Evolutionary conservation across 1,140 invertebrate genomes (phyloP), one percentile per base, ranked within the genome.

Genomic region (Aculops lycopersici): DNA sequence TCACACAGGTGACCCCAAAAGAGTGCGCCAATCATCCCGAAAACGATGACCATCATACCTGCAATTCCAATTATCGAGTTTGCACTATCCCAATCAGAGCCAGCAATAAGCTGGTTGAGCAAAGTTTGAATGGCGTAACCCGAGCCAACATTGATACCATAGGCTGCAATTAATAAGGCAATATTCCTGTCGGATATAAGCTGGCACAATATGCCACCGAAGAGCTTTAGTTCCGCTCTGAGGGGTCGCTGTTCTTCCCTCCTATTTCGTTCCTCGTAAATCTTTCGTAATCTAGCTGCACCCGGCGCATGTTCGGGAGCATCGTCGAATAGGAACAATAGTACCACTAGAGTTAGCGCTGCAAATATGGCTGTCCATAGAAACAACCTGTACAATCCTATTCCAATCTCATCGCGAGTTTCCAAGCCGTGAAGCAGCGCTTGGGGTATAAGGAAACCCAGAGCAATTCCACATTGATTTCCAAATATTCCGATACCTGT

Each of bases 71-170:
- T 74, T 47, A 67, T 65, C 20, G 65, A 63, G 19, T 62, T 64
- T 71, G 78, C 51, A 49, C 83, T 79, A 45, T 65, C 64, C 54
- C 72, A 84, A n/a, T n/a, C n/a, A 55, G 81, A 71, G 37, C 57
- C 50, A 0, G 75, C 53, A n/a, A 90, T 64, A 43, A 88, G 69
- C 55, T 72, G 68, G 55, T 77, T 81, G n/a, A 90, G 64, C 2
- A 86, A 63, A 0, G 81, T 90, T 3, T 78, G 83, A 44, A 92
- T 74, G 2, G 78, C 81, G 53, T 92, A 92, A 60, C 86, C 90
- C 3, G 75, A 72, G 0, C 83, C 83, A 3, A 81, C 75, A 20
- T 42, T 48, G 16, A 51, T 49, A 55, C 76, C 80, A 53, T 90
- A 88, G 4, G 74, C 75, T 17, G 78, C 48, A 8, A 84, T 58